A percentile compares a stretch with the other conserved stretches of the same genome.
Conservation (phyloP, 1,140 invertebrate genomes). For the Pseudomyrmex flavicornis region DNA sequence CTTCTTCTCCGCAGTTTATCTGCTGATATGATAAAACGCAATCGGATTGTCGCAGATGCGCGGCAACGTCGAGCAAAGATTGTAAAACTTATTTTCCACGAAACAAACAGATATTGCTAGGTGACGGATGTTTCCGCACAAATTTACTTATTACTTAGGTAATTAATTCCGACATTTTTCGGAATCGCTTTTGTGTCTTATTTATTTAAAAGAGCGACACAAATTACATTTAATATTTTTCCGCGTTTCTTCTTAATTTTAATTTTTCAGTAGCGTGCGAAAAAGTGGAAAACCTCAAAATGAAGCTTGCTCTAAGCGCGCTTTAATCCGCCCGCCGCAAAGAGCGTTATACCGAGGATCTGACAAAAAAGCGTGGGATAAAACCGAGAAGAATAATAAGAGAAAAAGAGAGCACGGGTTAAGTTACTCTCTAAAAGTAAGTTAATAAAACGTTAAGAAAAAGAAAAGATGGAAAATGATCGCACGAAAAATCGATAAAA, state of each 20-base stretch:
- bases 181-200: neutral
- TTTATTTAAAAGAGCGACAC: too few species aligned
- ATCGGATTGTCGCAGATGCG: neutral
- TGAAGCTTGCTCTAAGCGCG: neutral
- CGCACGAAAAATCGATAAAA: neutral
- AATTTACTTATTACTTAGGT: too few species aligned
- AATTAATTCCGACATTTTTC: too few species aligned
- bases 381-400: slow-evolving; percentile 3
- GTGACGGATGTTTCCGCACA: too few species aligned
- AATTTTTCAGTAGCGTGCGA: slow-evolving; percentile 4
- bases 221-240: neutral
- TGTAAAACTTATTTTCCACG: neutral
- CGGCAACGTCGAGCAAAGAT: neutral
- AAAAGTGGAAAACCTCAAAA: neutral
- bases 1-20: slow-evolving; percentile 12
- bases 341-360: neutral
- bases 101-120: too few species aligned
- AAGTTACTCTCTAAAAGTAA: slow-evolving; percentile 8
- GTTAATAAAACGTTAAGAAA: slow-evolving; percentile 2
- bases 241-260: neutral
- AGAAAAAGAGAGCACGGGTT: neutral
- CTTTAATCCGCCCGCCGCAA: slow-evolving; percentile 33
- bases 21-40: neutral
- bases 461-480: neutral
- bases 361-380: slow-evolving; percentile 21